Conservation (phyloP, 2,888 invertebrate genomes). For the Trimorus sp. region DNA sequence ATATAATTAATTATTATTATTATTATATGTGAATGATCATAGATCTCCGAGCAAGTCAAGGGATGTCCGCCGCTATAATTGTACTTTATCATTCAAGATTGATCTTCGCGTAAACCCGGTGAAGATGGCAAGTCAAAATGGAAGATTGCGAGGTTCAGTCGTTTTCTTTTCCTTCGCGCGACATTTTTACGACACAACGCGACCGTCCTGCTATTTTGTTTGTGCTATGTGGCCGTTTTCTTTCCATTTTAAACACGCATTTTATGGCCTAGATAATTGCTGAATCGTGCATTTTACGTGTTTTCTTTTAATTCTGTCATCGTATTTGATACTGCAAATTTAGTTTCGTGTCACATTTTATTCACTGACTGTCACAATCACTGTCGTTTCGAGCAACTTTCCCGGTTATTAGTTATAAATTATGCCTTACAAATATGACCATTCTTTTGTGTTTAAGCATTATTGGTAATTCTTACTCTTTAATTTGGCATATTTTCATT, state of each 20-base stretch:
- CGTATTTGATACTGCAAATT: conserved; percentile 5
- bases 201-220: conserved; percentile 22
- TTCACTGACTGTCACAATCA: conserved; percentile 2
- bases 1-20: not conserved
- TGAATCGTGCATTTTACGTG: conserved; percentile 24
- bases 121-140: conserved; percentile 22
- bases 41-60: not conserved
- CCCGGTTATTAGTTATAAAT: too few species aligned
- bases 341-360: conserved; percentile 15
- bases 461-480: not conserved
- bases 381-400: conserved; percentile 29
- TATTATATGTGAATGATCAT: not conserved
- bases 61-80: not conserved
- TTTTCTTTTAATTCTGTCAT: conserved; percentile 5
- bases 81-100: not conserved
- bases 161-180: conserved; percentile 34
- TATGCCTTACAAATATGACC: not conserved
- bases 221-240: conserved; percentile 19
- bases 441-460: not conserved
- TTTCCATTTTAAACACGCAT: conserved; percentile 39
- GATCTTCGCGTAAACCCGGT: not conserved
- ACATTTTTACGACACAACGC: conserved; percentile 20
- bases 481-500: not conserved
- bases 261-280: conserved; percentile 25
- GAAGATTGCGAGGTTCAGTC: conserved; percentile 27